Evolutionary conservation across 2,113 vertebrate genomes (phyloP), one percentile per base, ranked within the genome.

Genomic region (Engystomops pustulosus): DNA sequence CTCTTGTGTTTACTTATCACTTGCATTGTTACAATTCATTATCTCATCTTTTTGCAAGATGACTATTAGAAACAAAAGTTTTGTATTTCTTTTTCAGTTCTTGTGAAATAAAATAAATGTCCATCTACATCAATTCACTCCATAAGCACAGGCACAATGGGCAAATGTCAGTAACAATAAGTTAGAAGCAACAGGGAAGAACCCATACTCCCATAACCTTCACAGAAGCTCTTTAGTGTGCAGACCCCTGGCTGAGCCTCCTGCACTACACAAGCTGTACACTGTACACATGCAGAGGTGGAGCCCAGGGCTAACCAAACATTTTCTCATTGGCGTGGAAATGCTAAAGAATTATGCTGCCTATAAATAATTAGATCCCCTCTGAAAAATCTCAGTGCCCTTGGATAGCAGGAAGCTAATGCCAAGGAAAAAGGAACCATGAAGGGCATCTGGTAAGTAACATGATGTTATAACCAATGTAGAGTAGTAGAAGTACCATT

Each of bases 401-500:
- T 58, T 2, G 34, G 47, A 68, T 85, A 68, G 47, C 34, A 79
- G 74, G 65, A 55, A 55, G 55, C 74, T 68, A 23, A 79, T 79
- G 75, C 62, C 36, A 79, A 85, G 25, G 34, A 44, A 44, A 20
- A 78, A 53, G 53, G 2, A 80, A 91, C 88, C 85, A 94, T 94
- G 93, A 93, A 91, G 90, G 88, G 45, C 60, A 81, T 85, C 87
- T 90, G 93, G 94, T 94, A 95, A 94, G 93, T 88, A 6, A 8
- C 58, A 38, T 7, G 0, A 17, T 23, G n/a, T 36, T 36, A 17
- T 38, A 77, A 41, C 32, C n/a, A 25, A 11, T 41, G 15, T 41
- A 18, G 20, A 38, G 6, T 17, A 58, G 53, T 23, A 36, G n/a
- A n/a, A n/a, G 8, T 36, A 20, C 17, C 36, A 36, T 20, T 20